Evolutionary conservation across 92 coral and sea anemone genomes (phyloP), one percentile per base, ranked within the genome.

Genomic region (Siderastrea siderea): DNA sequence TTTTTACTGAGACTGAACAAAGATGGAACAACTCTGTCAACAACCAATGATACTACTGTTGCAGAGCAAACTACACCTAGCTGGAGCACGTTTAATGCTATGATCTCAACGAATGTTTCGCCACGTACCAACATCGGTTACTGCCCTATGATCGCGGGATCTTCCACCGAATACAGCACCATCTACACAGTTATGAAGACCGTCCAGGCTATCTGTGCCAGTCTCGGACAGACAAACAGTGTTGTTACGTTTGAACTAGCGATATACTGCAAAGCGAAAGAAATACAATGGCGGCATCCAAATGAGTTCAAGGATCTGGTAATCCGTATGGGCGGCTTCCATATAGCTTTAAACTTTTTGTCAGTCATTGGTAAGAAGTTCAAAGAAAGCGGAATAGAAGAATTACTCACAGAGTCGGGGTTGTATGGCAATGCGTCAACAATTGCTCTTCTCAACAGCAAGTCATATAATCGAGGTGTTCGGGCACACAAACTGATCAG

Each of bases 231-330:
- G 72, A 55, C 47, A 11, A 84, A 90, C 91, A 75, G 86, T 64
- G 92, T 94, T 7, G 88, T 91, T 57, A 93, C 91, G 19, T 93
- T 93, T 79, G 94, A 91, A 58, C 88, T 93, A 60, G 93, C 93
- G 1, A 90, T 90, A 68, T 90, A 78, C 65, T 74, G 79, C 90
- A 91, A 86, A 78, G 94, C 94, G 5, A 93, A 93, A 75, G 86
- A 93, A 64, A 87, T 93, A 2, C 94, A 93, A 74, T 91, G 87
- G 91, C 66, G 83, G 47, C 53, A 65, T 19, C 84, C 92, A 57
- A 82, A 65, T 10, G 94, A 90, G 74, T 83, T 93, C 71, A 49
- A 55, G 61, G 67, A 90, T 77, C 81, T 85, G 1, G 84, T 93
- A 1, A 90, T 93, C 83, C 74, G 90, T 17, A 81, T 89, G 91